A percentile compares a stretch with the other conserved stretches of the same genome.
phyloP scores from a whole-genome alignment of 1,140 invertebrate genomes.

The Psilanteris sp. region DNA sequence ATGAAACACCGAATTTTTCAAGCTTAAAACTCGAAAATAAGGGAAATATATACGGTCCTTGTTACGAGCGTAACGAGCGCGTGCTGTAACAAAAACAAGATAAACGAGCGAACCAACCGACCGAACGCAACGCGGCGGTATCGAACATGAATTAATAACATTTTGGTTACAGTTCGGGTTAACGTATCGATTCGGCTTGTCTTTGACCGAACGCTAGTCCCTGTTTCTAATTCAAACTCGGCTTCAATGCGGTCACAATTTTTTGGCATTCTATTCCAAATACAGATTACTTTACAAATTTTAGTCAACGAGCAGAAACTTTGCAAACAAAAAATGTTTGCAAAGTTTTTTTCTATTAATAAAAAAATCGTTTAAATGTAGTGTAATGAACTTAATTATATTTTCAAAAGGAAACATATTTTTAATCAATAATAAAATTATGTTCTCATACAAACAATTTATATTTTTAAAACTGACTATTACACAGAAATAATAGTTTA shows the following conservation, averaged over 20 bases:
- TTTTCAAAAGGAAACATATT: no score
- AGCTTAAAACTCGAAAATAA: constrained; percentile 61
- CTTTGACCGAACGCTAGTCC: constrained; percentile 33
- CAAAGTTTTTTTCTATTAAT: no score
- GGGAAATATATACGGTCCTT: constrained; percentile 57
- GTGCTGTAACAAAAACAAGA: constrained; percentile 55
- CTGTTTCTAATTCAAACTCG: constrained; percentile 11
- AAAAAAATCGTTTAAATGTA: no score
- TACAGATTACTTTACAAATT: no score
- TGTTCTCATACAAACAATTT: no score
- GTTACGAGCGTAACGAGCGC: constrained; percentile 58
- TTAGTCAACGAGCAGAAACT: no score
- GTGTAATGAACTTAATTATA: no score
- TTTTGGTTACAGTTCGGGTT: constrained; percentile 50
- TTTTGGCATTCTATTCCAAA: constrained; percentile 5
- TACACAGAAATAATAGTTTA: no score
- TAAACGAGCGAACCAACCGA: constrained; percentile 40
- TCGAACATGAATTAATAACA: constrained; percentile 63
- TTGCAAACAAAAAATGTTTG: no score
- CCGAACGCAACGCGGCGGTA: constrained; percentile 35
- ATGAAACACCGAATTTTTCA: constrained; percentile 61
- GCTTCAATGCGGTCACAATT: constrained; percentile 2
- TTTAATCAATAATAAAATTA: no score
- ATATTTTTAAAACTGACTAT: no score
- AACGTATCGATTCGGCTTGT: constrained; percentile 50